Evolutionary conservation across 2,797 vertebrate species (phyloP).

Genomic region (Bradypodion pumilum): DNA sequence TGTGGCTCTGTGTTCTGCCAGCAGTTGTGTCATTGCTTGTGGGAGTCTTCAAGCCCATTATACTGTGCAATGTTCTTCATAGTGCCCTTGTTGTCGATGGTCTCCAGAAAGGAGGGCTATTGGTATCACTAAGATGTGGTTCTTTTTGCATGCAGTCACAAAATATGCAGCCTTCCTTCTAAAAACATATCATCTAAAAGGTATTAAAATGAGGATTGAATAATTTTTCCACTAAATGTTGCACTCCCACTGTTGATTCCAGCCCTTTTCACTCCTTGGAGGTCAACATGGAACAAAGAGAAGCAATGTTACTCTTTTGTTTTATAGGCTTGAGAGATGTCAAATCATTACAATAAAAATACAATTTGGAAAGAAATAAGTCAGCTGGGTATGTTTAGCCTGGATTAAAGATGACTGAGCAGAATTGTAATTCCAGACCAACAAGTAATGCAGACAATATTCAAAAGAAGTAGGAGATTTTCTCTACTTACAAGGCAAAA

Average conservation of each 20-base stretch:
- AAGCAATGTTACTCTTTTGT: background rate
- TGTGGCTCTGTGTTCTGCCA: background rate
- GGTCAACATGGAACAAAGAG: background rate
- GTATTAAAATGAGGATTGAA: background rate
- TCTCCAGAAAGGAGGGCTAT: background rate
- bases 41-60: background rate
- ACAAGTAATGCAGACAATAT: constrained; percentile 3
- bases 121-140: background rate
- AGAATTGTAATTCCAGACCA: constrained; percentile 18
- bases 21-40: background rate
- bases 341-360: constrained; percentile 14
- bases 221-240: background rate
- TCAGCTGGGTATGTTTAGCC: constrained; percentile 3
- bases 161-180: background rate
- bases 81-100: background rate
- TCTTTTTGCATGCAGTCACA: background rate
- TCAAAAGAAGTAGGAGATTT: constrained; percentile 14
- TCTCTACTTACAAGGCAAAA: constrained; percentile 24
- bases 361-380: constrained; percentile 14
- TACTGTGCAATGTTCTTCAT: background rate
- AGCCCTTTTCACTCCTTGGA: background rate
- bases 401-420: constrained; percentile 28
- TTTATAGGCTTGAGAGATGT: background rate
- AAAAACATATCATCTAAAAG: background rate
- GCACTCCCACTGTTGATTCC: background rate